A percentile compares a stretch with the other conserved stretches of the same genome.
Conservation (phyloP, 2,888 invertebrate species). For the Hetaerina titia region DNA sequence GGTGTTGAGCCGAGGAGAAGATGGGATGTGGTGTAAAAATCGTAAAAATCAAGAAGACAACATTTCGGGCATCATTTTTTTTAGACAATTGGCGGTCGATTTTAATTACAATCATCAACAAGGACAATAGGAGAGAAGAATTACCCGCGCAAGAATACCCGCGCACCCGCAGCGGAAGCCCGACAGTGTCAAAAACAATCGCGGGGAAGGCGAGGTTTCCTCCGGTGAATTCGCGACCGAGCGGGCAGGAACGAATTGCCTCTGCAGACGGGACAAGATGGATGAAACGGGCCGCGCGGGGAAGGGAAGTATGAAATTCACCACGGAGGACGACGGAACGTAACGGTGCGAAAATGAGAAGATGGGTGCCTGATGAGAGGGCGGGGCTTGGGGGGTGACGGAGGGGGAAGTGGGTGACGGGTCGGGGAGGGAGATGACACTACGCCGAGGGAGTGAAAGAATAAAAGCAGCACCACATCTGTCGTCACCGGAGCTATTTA, state of each 20-base stretch:
- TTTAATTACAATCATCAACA: too few relatives aligned
- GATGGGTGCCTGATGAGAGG: slow-evolving; percentile 4
- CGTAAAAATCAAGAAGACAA: too few relatives aligned
- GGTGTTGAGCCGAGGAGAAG: too few relatives aligned
- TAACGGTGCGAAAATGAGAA: slow-evolving; percentile 27
- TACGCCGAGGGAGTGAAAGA: neutral
- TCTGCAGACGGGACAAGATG: neutral
- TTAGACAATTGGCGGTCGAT: too few relatives aligned
- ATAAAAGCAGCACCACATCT: neutral
- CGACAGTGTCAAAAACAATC: too few relatives aligned
- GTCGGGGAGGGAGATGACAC: neutral
- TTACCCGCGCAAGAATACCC: too few relatives aligned
- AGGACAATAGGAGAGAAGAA: too few relatives aligned
- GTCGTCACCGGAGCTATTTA: neutral
- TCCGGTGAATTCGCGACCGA: too few relatives aligned
- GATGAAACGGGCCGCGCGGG: neutral
- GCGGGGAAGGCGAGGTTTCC: too few relatives aligned
- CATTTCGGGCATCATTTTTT: too few relatives aligned
- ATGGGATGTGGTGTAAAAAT: too few relatives aligned
- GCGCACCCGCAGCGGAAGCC: too few relatives aligned
- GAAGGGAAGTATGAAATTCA: neutral
- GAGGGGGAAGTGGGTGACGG: neutral
- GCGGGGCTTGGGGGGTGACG: neutral
- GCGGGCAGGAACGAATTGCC: neutral
- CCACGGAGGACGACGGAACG: neutral